Percentiles rank a stretch among this genome's conserved stretches.
phyloP scores from a whole-genome alignment of 1,140 invertebrate species.

The Portunus trituberculatus region DNA sequence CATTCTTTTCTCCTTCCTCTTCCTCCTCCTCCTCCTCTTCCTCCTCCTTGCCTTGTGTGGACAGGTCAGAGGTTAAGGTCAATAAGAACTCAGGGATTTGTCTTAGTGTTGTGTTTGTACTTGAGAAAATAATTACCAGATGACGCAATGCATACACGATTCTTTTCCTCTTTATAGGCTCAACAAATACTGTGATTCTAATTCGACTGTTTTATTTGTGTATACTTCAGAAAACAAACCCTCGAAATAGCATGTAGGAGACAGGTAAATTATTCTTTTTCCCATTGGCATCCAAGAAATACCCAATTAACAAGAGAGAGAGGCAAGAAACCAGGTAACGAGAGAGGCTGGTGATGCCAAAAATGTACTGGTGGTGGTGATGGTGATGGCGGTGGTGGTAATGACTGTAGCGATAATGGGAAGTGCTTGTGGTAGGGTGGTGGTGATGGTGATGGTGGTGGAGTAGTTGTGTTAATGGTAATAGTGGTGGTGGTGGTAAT shows the following conservation, averaged over 20 bases:
- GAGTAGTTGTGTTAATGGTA: neutral
- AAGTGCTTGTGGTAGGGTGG: neutral
- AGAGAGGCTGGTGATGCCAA: neutral
- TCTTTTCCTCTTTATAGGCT: too few relatives aligned
- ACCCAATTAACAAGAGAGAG: neutral
- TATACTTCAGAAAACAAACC: too few relatives aligned
- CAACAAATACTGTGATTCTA: too few relatives aligned
- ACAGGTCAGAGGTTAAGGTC: neutral
- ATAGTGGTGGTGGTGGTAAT: neutral
- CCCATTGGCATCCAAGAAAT: too few relatives aligned
- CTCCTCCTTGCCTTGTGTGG: neutral
- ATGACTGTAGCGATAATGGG: neutral
- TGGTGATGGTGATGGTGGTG: neutral
- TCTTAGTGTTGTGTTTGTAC: neutral
- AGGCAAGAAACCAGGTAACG: neutral
- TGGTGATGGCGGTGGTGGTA: neutral
- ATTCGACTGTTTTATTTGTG: too few relatives aligned
- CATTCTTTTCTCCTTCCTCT: neutral
- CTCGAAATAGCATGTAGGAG: too few relatives aligned
- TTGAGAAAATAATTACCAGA: too few relatives aligned
- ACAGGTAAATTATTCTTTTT: too few relatives aligned
- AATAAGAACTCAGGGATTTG: neutral
- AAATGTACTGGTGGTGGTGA: neutral
- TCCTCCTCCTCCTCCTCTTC: neutral
- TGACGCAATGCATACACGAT: too few relatives aligned